Evolutionary conservation across 2,113 vertebrate species (phyloP), one percentile per base, ranked within the genome.

Genomic region (Pedetes capensis): DNA sequence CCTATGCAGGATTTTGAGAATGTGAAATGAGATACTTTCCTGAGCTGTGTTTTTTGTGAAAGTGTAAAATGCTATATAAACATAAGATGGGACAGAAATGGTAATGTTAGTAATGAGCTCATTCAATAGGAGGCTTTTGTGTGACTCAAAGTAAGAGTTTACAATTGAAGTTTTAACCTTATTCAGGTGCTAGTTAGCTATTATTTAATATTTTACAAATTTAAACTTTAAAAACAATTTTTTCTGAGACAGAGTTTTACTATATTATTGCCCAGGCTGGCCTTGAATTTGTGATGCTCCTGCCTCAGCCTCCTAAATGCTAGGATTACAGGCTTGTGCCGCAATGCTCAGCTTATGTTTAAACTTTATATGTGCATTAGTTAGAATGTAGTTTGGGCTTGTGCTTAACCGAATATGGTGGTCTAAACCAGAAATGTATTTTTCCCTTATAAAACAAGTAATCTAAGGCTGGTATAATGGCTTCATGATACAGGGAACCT

Each of bases 1-100:
- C 42, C 51, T 68, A 22, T 34, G 69, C 8, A 34, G 81, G 69
- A 18, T 37, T 88, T 79, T 8, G 37, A 80, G 87, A 72, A 11
- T 74, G 57, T 94, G 61, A 94, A 94, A 89, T 82, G 75, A 87
- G 80, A 53, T 59, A 37, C 22, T 75, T 42, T 61, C 27, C 34
- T 66, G 92, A 81, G 47, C 17, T 89, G 44, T 71, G 72, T 57
- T 44, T 47, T 89, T 79, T 89, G 39, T 74, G 42, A 64, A 53
- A 86, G 69, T 74, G 42, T 90, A 79, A 55, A 93, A 64, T 96
- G 64, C 75, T 6, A 25, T 37, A 20, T 92, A 42, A 72, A 55
- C 37, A 16, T 32, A 87, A 75, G 93, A 37, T 80, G 90, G 37
- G 68, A 44, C 13, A 91, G 72, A 44, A 64, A 83, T 72, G 81